Evolutionary conservation across 1,140 invertebrate species (phyloP).

Genomic region (Daktulosphaira vitifoliae): DNA sequence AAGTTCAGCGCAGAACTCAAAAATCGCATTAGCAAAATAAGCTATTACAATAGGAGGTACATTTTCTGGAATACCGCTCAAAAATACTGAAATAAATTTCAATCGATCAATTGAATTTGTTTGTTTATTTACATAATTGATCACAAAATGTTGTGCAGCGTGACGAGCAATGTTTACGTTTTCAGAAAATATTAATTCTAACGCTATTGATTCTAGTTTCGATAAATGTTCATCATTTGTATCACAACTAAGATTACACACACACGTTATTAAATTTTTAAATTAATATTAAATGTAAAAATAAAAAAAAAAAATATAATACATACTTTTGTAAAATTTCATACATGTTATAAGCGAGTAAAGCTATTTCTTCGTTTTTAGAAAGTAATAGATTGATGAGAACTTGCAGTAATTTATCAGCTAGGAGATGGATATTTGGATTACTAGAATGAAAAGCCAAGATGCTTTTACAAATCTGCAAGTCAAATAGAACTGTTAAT

Average conservation of each 20-base stretch:
- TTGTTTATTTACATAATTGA: neutral
- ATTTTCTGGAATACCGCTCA: neutral
- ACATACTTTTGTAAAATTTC: neutral
- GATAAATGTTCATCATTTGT: neutral
- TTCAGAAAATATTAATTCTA: slow-evolving; percentile 26
- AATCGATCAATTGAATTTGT: neutral
- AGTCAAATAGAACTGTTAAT: neutral
- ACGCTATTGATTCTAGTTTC: slow-evolving; percentile 9
- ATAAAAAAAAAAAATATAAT: neutral
- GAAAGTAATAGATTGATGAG: slow-evolving; percentile 1
- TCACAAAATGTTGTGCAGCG: slow-evolving; percentile 9
- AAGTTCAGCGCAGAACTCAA: neutral
- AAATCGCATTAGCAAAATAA: neutral
- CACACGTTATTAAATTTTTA: neutral
- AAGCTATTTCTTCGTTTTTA: slow-evolving; percentile 2
- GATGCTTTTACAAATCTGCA: neutral
- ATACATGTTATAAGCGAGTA: slow-evolving; percentile 7
- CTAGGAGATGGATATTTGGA: neutral
- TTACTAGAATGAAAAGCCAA: neutral
- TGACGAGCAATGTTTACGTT: neutral
- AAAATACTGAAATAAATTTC: neutral
- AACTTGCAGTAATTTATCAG: slow-evolving; percentile 1
- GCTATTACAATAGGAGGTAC: neutral
- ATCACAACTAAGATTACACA: neutral
- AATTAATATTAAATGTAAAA: neutral